phyloP scores from a whole-genome alignment of 2,888 invertebrate species.

The Trichopria drosophilae region DNA sequence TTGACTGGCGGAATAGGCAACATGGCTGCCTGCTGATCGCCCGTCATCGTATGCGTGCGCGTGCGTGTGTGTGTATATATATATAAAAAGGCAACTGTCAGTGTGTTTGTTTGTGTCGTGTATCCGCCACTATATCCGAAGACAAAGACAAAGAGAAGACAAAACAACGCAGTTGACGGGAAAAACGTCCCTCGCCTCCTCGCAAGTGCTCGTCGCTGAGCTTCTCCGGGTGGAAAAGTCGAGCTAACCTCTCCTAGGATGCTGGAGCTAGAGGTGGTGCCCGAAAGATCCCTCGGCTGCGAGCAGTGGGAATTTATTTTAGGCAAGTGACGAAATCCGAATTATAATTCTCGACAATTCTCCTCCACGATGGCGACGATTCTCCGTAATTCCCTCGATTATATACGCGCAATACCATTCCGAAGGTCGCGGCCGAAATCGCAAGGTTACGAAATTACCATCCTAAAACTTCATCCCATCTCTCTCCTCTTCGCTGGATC shows the following conservation, averaged over 20 bases:
- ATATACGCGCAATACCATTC: too few relatives aligned
- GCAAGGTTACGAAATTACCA: too few relatives aligned
- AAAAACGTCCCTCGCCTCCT: conserved; percentile 43
- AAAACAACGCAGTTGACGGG: conserved; percentile 54
- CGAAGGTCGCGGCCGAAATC: too few relatives aligned
- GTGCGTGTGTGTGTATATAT: conserved; percentile 19
- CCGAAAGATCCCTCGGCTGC: conserved; percentile 92
- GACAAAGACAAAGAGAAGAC: too few relatives aligned
- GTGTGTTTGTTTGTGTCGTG: too few relatives aligned
- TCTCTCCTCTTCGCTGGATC: too few relatives aligned
- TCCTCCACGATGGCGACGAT: too few relatives aligned
- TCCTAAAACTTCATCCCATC: conserved; percentile 11
- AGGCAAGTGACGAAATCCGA: conserved; percentile 68
- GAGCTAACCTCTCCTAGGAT: conserved; percentile 60
- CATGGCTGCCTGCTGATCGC: conserved; percentile 57
- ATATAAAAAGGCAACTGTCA: conserved; percentile 51
- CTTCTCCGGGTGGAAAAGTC: conserved; percentile 24
- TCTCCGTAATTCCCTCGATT: conserved; percentile 11
- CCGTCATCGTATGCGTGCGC: conserved; percentile 18
- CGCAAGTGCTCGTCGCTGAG: conserved; percentile 34
- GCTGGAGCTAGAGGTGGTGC: conserved; percentile 96
- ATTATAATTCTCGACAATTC: too few relatives aligned
- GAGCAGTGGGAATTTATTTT: conserved; percentile 98
- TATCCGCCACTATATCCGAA: too few relatives aligned
- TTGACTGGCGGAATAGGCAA: conserved; percentile 49